Evolutionary conservation across 2,888 invertebrate species (phyloP).

Genomic region (Leptopilina myrica): DNA sequence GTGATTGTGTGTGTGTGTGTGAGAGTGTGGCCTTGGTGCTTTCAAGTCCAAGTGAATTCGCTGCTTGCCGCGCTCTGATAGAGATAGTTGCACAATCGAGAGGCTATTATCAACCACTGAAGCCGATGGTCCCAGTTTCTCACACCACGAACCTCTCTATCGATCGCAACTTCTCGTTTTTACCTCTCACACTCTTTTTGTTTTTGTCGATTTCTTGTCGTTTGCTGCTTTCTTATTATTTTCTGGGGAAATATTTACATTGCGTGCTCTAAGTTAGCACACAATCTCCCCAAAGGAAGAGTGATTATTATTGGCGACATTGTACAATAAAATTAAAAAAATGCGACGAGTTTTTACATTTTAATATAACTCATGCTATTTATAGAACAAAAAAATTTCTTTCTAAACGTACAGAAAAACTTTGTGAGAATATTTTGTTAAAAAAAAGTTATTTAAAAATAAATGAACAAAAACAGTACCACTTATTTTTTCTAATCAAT

Average conservation of each 20-base stretch:
- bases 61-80: not conserved
- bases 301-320: not conserved
- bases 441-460: too few species aligned
- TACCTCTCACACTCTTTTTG: not conserved
- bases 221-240: too few species aligned
- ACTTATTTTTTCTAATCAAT: too few species aligned
- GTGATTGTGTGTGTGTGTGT: not conserved
- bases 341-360: not conserved
- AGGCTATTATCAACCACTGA: slow-evolving; percentile 24
- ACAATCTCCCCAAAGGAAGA: not conserved
- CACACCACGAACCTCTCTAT: slow-evolving; percentile 3
- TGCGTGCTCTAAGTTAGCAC: not conserved
- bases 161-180: slow-evolving; percentile 7
- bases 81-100: not conserved
- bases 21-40: slow-evolving; percentile 8
- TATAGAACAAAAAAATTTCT: too few species aligned
- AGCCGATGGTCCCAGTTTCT: slow-evolving; percentile 26
- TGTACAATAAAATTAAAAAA: not conserved
- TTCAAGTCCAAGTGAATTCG: slow-evolving; percentile 21
- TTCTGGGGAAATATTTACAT: not conserved
- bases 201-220: not conserved
- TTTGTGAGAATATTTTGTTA: too few species aligned
- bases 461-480: too few species aligned
- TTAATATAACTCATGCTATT: too few species aligned
- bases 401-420: too few species aligned